These are phyloP conservation scores for Drosophila aldrichi DNA, from an alignment of 2,888 invertebrate species.

Conservation along the genomic window DNA sequence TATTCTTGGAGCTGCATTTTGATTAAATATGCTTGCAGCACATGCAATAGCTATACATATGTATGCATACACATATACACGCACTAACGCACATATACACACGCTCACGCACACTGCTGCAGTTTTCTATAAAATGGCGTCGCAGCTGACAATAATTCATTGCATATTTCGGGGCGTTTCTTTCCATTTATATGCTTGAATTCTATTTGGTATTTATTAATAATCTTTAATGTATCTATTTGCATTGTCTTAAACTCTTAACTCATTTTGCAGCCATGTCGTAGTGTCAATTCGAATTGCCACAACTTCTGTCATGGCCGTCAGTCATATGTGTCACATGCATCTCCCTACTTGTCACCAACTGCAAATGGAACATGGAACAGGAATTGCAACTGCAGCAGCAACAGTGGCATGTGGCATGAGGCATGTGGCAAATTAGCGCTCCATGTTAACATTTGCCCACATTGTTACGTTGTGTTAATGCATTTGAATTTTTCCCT, in stretches of 20 bases:
- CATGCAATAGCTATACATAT: slow-evolving; percentile 14
- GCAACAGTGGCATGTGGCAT: slow-evolving; percentile 7
- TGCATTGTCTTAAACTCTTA: neutral
- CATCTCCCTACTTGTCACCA: neutral
- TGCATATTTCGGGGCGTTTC: slow-evolving; percentile 38
- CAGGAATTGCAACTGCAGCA: slow-evolving; percentile 24
- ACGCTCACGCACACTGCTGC: neutral
- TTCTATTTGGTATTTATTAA: neutral
- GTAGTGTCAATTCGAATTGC: slow-evolving; percentile 31
- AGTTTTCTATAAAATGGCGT: slow-evolving; percentile 54
- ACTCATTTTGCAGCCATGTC: neutral
- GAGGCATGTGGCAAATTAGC: slow-evolving; percentile 68
- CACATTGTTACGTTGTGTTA: slow-evolving; percentile 76
- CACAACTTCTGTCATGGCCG: slow-evolving; percentile 28
- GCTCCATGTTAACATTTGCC: slow-evolving; percentile 74
- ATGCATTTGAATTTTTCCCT: slow-evolving; percentile 67
- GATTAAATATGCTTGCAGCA: slow-evolving; percentile 59
- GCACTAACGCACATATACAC: neutral
- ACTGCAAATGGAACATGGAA: slow-evolving; percentile 12
- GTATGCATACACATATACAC: slow-evolving; percentile 4
- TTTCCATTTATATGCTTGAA: neutral
- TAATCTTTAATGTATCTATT: neutral
- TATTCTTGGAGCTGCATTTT: slow-evolving; percentile 38
- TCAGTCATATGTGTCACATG: slow-evolving; percentile 13
- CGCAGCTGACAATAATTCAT: slow-evolving; percentile 8